Conservation (phyloP, 2,888 invertebrate genomes). For the Pasiphila rectangulata region DNA sequence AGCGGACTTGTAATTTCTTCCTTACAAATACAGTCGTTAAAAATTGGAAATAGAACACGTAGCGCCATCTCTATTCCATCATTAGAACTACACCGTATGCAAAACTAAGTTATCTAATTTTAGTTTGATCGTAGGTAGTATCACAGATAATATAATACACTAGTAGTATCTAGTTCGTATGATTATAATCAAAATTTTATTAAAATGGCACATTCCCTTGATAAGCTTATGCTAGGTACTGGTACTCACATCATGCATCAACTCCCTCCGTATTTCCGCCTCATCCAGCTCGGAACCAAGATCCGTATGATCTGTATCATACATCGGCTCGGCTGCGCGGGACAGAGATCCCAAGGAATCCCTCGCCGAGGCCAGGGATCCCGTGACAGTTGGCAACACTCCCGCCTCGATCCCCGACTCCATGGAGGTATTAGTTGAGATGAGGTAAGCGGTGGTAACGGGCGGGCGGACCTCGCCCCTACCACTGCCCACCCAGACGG, state of each 20-base stretch:
- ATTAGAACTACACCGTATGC: no score
- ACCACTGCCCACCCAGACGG: conserved; percentile 76
- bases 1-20: no score
- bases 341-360: conserved; percentile 82
- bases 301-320: conserved; percentile 91
- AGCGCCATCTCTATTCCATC: conserved; percentile 8
- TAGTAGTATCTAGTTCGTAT: no score
- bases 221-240: background rate
- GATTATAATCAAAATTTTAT: no score
- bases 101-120: no score
- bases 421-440: conserved; percentile 78
- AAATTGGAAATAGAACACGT: background rate
- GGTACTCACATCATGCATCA: conserved; percentile 87
- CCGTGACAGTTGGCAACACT: conserved; percentile 87
- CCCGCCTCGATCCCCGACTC: conserved; percentile 85
- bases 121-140: no score
- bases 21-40: no score
- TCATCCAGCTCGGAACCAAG: conserved; percentile 90
- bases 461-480: conserved; percentile 54
- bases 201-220: no score
- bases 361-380: conserved; percentile 81
- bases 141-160: no score
- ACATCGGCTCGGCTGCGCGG: conserved; percentile 82
- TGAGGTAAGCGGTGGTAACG: conserved; percentile 59
- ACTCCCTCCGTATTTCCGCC: conserved; percentile 86